Conservation (phyloP, 30 jellyfish, hydroid and myxozoan species). For the Catostylus mosaicus region DNA sequence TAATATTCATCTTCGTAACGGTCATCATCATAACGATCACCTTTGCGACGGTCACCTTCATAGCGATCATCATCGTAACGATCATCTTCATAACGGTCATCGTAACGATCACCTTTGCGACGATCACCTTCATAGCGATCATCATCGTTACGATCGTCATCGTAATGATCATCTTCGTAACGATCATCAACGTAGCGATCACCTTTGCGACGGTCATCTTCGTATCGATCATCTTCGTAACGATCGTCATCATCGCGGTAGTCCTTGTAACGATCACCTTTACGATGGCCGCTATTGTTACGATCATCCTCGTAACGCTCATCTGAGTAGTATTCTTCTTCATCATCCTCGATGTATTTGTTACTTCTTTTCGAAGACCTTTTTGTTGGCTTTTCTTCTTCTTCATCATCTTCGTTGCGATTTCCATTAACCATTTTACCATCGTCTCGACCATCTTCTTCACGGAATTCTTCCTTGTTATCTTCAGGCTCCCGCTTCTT, state of each 20-base stretch:
- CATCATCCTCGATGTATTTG: neutral
- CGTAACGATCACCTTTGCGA: neutral
- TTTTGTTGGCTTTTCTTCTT: neutral
- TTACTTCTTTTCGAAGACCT: neutral
- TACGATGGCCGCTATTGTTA: neutral
- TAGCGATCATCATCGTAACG: conserved; percentile 11
- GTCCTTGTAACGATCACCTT: neutral
- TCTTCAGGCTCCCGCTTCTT: neutral
- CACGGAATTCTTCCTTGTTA: conserved; percentile 16
- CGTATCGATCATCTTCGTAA: conserved; percentile 4
- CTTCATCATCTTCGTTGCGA: neutral
- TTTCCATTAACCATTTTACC: neutral
- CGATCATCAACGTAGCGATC: conserved; percentile 10
- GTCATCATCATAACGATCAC: conserved; percentile 6
- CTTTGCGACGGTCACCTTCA: conserved; percentile 17
- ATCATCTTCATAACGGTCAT: neutral
- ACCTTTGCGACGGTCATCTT: neutral
- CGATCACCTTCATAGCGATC: neutral
- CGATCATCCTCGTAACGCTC: neutral
- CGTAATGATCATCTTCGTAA: neutral
- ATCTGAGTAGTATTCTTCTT: conserved; percentile 18
- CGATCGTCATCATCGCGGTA: neutral
- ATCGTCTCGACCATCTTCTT: neutral
- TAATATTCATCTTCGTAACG: conserved; percentile 5
- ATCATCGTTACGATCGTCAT: neutral